Base-by-base conservation (phyloP, 2,888 invertebrate genomes). In the Archips xylosteana region DNA sequence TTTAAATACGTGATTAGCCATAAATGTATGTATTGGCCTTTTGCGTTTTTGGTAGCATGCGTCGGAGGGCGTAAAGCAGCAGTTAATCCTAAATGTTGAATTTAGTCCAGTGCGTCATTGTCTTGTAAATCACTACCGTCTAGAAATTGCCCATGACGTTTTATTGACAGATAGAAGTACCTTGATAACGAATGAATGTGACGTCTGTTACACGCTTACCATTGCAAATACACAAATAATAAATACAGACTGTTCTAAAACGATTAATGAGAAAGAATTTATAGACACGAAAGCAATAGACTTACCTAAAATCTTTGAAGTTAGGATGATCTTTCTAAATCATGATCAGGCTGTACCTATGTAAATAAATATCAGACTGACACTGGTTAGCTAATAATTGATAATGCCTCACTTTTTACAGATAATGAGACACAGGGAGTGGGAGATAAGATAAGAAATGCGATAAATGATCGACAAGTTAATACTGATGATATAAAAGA, bases 371-470 rank as follows among this genome's bases (percentile, higher is more conserved):
- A 39, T 36, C 64, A 23, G 32, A 49, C 49, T 65, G 51, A 65
- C 15, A 65, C 60, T 12, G 3, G 32, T 32, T 54, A 32, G 57
- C 23, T 23, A 54, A 23, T 23, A 2, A 54, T 9, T 51, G 36
- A 65, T 36, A n/a, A 51, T 51, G 15, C 9, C 3, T 65, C 51
- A 65, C 39, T 36, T 36, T 51, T 65, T 36, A n/a, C 65, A 65
- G 65, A 65, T 65, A 65, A 51, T 8, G 4, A 49, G 15, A 34
- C 63, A 34, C 34, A 12, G 2, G n/a, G 3, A 57, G 32, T 32
- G 9, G 9, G 0, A 4, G 32, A 32, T 32, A 57, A 51, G 65
- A 65, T n/a, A 34, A 36, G 32, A 36, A 47, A 49, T 63, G 13
- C 23, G 64, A 64, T 51, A 51, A 65, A 36, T 49, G 3, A 36